phyloP scores from a whole-genome alignment of 2,888 invertebrate genomes.

The Bhutanitis thaidina region DNA sequence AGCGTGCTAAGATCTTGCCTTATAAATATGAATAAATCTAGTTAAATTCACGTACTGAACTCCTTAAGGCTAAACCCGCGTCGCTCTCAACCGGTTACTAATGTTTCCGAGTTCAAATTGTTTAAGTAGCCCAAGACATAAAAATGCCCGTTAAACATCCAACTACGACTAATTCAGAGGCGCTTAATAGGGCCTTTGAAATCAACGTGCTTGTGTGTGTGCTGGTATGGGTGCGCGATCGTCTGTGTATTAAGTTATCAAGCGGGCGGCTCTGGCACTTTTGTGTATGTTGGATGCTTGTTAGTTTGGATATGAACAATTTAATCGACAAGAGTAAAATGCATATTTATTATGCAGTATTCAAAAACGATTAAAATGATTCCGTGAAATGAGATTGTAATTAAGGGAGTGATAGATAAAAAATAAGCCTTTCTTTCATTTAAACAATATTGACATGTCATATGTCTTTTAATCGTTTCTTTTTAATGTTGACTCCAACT shows the following conservation, averaged over 20 bases:
- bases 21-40: too few species aligned
- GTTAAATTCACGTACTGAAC: slow-evolving; percentile 1
- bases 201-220: not conserved
- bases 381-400: too few species aligned
- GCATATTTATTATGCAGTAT: too few species aligned
- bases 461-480: too few species aligned
- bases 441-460: too few species aligned
- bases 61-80: not conserved
- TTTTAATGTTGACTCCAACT: too few species aligned
- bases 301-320: too few species aligned
- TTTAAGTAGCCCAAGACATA: slow-evolving; percentile 16
- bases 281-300: not conserved
- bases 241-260: not conserved
- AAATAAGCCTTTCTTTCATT: too few species aligned
- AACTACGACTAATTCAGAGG: slow-evolving; percentile 18
- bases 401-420: too few species aligned
- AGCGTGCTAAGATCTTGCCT: too few species aligned
- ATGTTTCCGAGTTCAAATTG: slow-evolving; percentile 8
- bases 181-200: slow-evolving; percentile 8
- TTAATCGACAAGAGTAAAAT: too few species aligned
- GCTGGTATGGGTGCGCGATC: not conserved
- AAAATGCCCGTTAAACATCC: slow-evolving; percentile 12
- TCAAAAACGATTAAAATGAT: too few species aligned
- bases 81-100: not conserved
- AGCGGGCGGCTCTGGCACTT: not conserved